phyloP scores from a whole-genome alignment of 2,888 invertebrate species.

The Andrena bicolor region DNA sequence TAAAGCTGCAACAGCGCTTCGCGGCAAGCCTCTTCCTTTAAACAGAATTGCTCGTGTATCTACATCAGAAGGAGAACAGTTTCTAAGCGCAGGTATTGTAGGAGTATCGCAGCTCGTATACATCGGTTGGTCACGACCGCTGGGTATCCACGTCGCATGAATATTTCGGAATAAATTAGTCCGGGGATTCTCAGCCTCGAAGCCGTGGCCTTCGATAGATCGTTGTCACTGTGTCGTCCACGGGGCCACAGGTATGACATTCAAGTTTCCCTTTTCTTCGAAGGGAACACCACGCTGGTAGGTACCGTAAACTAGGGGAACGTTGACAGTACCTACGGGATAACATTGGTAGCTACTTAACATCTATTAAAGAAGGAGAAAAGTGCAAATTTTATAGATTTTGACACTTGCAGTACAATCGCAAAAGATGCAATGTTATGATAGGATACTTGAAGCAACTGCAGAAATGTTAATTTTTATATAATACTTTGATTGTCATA shows the following conservation, averaged over 20 bases:
- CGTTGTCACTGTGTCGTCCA: background rate
- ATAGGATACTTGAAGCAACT: no score
- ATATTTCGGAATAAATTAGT: constrained; percentile 49
- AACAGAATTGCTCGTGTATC: no score
- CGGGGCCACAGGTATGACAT: background rate
- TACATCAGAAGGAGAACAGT: background rate
- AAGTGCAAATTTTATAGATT: no score
- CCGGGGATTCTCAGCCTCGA: constrained; percentile 35
- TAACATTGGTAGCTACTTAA: no score
- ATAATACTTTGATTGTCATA: no score
- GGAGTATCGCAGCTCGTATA: background rate
- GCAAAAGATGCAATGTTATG: no score
- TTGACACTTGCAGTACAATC: no score
- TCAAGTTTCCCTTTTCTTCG: constrained; percentile 6
- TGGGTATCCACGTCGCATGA: constrained; percentile 20
- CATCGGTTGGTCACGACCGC: constrained; percentile 24
- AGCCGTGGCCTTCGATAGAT: constrained; percentile 30
- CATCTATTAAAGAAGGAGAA: no score
- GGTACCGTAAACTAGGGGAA: background rate
- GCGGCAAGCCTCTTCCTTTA: no score
- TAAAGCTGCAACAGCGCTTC: no score
- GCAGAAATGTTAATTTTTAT: no score
- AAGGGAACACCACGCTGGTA: background rate
- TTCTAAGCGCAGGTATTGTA: background rate
- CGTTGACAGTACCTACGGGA: background rate